Base-by-base conservation (phyloP, 2,888 invertebrate genomes). In the Sepioteuthis lessoniana region DNA sequence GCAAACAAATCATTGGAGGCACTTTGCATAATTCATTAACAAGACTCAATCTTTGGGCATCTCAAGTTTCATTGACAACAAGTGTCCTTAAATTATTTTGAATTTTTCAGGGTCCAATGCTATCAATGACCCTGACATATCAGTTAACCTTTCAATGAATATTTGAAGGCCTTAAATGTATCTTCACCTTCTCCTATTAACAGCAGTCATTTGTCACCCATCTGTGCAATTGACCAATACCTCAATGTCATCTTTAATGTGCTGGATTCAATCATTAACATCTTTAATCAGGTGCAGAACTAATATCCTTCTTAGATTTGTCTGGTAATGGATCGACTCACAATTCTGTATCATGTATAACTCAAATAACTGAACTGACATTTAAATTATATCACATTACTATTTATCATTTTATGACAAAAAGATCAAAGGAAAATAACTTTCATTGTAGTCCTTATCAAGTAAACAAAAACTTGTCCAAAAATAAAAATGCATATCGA, bases 91-190 rank as follows among this genome's bases (percentile, higher is more conserved):
- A 35, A 76, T 76, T 76, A 76, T 76, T 76, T 76, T 35, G 76
- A 76, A 76, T 76, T 76, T 60, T 76, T 76, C n/a, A 35, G 76
- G 76, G 31, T n/a, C 76, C 31, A 76, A n/a, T 76, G n/a, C 76
- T 76, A 76, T 76, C 76, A 76, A 76, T 35, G 16, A 8, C n/a
- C n/a, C 16, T 76, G 76, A 35, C 76, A 76, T 76, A 76, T 76
- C 76, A 76, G n/a, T n/a, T 76, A 35, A 76, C n/a, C n/a, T 76
- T 76, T 76, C 76, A 76, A 76, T 76, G 76, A 76, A 76, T 76
- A 76, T 76, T 76, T 76, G n/a, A 76, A 76, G 76, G n/a, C 0
- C 16, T n/a, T n/a, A 1, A 76, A 76, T n/a, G 76, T 19, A 76
- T n/a, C n/a, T n/a, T n/a, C 76, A 76, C 76, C n/a, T 35, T n/a